These are phyloP conservation scores for Lepeophtheirus salmonis DNA, from an alignment of 1,140 invertebrate genomes.

Conservation along the genomic window DNA sequence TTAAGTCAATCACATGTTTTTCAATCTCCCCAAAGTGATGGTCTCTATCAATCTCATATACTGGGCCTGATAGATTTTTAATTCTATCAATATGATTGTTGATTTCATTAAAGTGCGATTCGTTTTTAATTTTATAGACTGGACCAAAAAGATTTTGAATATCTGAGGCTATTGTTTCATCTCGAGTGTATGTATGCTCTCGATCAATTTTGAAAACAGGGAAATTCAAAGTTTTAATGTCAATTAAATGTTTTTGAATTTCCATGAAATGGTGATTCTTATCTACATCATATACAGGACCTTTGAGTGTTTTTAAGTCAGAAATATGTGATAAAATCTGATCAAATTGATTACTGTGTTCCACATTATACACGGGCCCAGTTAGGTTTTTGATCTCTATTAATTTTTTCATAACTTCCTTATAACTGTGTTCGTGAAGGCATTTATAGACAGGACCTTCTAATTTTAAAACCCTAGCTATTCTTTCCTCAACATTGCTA, in stretches of 20 bases:
- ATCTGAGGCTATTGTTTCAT: not conserved
- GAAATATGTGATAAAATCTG: not conserved
- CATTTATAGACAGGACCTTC: not conserved
- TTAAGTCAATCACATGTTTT: conserved; percentile 5
- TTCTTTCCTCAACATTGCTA: conserved; percentile 7
- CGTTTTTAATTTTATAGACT: conserved; percentile 13
- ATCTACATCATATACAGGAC: conserved; percentile 10
- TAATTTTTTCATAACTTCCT: not conserved
- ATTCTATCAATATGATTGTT: conserved; percentile 7
- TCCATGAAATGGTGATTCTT: conserved; percentile 5
- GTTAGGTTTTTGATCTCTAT: not conserved
- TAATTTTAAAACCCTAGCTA: not conserved
- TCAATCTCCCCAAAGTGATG: conserved; percentile 12
- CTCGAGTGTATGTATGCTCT: conserved; percentile 1
- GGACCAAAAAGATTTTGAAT: conserved; percentile 10
- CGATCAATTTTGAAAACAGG: conserved; percentile 16
- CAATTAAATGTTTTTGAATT: conserved; percentile 2
- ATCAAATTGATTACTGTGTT: not conserved
- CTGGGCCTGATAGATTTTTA: conserved; percentile 7
- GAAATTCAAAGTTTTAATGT: conserved; percentile 8
- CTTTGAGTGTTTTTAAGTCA: conserved; percentile 1
- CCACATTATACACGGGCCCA: not conserved
- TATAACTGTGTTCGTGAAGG: not conserved
- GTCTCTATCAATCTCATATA: conserved; percentile 12
- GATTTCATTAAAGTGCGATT: conserved; percentile 15